phyloP scores from a whole-genome alignment of 2,113 vertebrate species.

The Entomyzon cyanotis region DNA sequence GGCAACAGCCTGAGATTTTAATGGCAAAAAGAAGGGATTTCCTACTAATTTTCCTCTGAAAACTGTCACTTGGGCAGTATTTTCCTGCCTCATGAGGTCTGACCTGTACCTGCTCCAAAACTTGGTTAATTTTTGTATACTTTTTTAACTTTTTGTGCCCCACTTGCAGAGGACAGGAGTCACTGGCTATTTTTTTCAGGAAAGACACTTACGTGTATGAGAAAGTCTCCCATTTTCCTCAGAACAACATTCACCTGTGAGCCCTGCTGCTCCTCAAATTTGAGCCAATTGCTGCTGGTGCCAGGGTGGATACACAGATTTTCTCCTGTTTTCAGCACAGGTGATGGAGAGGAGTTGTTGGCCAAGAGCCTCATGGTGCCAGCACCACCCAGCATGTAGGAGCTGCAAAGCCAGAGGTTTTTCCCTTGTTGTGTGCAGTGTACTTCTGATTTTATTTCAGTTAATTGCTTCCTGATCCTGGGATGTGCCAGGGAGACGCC shows the following conservation, averaged over 20 bases:
- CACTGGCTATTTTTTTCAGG: neutral
- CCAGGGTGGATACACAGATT: accelerated
- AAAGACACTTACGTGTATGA: neutral
- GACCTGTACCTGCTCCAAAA: neutral
- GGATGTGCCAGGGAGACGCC: neutral
- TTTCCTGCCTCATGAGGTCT: neutral
- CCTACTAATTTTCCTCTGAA: neutral
- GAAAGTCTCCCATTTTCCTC: neutral
- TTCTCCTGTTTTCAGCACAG: neutral
- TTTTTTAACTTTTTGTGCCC: neutral
- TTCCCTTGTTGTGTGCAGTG: accelerated
- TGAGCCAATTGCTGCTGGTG: accelerated
- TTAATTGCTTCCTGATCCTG: neutral
- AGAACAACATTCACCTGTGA: neutral
- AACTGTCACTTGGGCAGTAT: neutral
- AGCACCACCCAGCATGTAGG: accelerated
- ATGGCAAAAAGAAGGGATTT: neutral
- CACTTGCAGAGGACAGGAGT: neutral
- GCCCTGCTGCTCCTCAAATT: neutral
- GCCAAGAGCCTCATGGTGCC: accelerated
- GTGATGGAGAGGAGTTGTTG: neutral
- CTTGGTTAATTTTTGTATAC: neutral
- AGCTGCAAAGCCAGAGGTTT: neutral
- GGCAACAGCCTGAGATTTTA: neutral
- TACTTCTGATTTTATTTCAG: neutral